Base-by-base conservation (phyloP, 1,140 invertebrate species). In the Magallana angulata region DNA sequence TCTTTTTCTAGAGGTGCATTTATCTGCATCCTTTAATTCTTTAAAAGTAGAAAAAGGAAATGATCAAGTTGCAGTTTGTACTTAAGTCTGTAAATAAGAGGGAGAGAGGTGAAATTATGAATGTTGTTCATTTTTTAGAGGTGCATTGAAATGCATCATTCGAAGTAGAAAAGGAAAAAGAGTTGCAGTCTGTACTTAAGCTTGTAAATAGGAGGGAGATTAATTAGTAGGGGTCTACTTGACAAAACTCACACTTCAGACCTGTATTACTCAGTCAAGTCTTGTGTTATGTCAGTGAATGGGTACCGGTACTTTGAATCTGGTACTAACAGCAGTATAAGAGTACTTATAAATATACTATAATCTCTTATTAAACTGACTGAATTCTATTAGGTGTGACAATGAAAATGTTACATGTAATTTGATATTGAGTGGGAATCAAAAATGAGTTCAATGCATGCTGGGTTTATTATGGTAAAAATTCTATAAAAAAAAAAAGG, bases 221-320 rank as follows among this genome's bases (percentile, higher is more conserved):
- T 76, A 76, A 76, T 76, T 76, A 30, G 36, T 14, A 76, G 8
- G 24, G 68, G 9, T 30, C 11, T 36, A 76, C 68, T 30, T 76
- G 68, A 76, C 68, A 76, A 76, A 76, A 36, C 36, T 76, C 68
- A 76, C 68, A 76, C 18, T 24, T 76, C 24, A 76, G 36, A 76
- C 11, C 8, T 71, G 30, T 48, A 48, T 71, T 71, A 71, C 24
- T 2, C 24, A 76, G 1, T 1, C 9, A 30, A 18, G 36, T 48
- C 36, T 24, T 36, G 68, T 12, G 30, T 18, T 7, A 64, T 16
- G 11, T 18, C 36, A 5, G 36, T 48, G 36, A 48, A 48, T 48
- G 36, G 36, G 2, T 48, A 48, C 36, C 5, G 36, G 2, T 48
- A 48, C 36, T 48, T 48, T 48, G 36, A 48, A 48, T 48, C 36